Base-by-base conservation (phyloP, 2,797 vertebrate species). In the Clarias laeviceps region DNA sequence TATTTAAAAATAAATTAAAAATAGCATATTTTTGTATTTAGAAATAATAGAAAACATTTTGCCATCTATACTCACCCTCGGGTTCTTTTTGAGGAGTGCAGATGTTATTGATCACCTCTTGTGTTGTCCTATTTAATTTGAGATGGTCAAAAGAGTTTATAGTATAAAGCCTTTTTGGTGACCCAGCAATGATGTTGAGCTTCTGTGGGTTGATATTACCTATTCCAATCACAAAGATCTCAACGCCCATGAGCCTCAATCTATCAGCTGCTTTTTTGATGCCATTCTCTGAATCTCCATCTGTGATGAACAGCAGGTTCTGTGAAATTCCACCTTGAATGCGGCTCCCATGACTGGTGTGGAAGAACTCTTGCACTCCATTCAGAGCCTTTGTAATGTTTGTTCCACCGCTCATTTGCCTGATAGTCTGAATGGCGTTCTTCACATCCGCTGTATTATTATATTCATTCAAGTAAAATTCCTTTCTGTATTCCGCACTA, bases 231-330 rank as follows among this genome's bases (percentile, higher is more conserved):
- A 91, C 94, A 87, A 96, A 97, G 57, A 97, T 80, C 20, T 94
- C 90, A 1, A 97, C 89, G 0, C 90, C 89, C 81, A 89, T 64
- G 0, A 0, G 81, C 79, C 91, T 91, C 45, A 97, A 92, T 4
- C 8, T 14, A 0, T 90, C 59, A 0, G 95, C 95, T 0, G 93
- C 91, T 0, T 89, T 69, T 0, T 84, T 78, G 29, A 96, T 95
- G 0, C 81, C 56, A 7, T 97, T 96, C 0, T 89, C 18, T 0
- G 96, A 95, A 0, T 89, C 77, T 0, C 96, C 95, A 1, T 96
- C 96, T 0, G 96, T 97, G 90, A 97, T 95, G 84, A 98, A 90
- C 65, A 97, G 87, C 82, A 97, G 93, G 80, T 95, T 96, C 85
- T 96, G 96, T 7, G 92, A 91, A 34, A 96, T 79, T 4, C 34